These are phyloP conservation scores for Sebastes cheni DNA, from an alignment of 2,797 vertebrate species.

Conservation along the genomic window DNA sequence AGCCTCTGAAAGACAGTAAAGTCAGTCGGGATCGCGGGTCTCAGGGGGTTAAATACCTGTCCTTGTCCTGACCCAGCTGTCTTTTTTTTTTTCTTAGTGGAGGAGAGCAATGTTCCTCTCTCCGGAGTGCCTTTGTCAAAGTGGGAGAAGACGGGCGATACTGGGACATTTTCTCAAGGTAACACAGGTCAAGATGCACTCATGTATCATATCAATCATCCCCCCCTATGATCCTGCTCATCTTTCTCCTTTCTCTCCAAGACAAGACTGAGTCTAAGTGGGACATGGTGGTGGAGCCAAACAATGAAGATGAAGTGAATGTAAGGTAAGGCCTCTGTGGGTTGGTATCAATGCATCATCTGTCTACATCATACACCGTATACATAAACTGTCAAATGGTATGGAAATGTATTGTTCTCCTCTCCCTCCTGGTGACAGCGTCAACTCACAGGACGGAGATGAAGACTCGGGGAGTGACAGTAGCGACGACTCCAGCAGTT, in stretches of 20 bases:
- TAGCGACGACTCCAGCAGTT: slow-evolving; percentile 73
- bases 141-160: slow-evolving; percentile 81
- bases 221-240: not conserved
- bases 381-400: not conserved
- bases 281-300: slow-evolving; percentile 65
- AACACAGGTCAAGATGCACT: not conserved
- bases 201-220: not conserved
- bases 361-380: not conserved
- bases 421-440: slow-evolving; percentile 32
- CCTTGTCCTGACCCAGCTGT: slow-evolving; percentile 1
- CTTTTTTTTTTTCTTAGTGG: slow-evolving; percentile 64
- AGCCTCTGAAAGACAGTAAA: too few relatives aligned
- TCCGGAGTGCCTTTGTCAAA: slow-evolving; percentile 83
- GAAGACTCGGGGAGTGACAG: slow-evolving; percentile 77
- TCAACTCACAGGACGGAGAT: slow-evolving; percentile 66
- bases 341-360: not conserved
- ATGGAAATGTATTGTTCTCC: not conserved
- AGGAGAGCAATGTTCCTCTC: slow-evolving; percentile 69
- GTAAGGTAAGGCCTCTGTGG: slow-evolving; percentile 57
- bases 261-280: slow-evolving; percentile 80
- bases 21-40: too few relatives aligned
- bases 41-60: not conserved
- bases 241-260: slow-evolving; percentile 38
- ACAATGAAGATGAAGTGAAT: slow-evolving; percentile 59
- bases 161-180: slow-evolving; percentile 72